Conservation (phyloP, 2,113 vertebrate genomes). For the Tiliqua scincoides region DNA sequence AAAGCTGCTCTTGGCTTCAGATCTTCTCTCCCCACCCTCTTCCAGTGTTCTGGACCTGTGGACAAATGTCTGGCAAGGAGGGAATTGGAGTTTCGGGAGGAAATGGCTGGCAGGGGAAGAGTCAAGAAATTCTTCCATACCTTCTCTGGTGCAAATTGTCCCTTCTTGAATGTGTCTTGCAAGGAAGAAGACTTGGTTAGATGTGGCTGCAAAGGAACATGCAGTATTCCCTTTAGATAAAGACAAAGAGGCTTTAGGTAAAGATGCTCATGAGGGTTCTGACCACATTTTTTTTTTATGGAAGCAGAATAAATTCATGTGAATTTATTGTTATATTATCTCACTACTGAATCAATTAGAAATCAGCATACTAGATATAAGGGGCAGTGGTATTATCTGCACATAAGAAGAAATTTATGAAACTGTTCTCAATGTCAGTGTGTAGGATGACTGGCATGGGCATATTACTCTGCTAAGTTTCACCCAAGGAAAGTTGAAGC, state of each 20-base stretch:
- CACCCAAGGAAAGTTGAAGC: not conserved
- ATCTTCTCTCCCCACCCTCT: too few species aligned
- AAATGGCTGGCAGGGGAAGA: not conserved
- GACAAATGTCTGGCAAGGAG: too few species aligned
- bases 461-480: not conserved
- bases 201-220: not conserved
- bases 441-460: not conserved
- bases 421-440: not conserved
- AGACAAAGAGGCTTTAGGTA: too few species aligned
- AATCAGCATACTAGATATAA: not conserved
- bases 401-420: not conserved
- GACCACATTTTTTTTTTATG: fast-evolving
- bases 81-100: too few species aligned
- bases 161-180: not conserved
- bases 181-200: not conserved
- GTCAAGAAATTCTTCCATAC: not conserved
- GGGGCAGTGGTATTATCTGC: not conserved
- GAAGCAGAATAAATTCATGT: not conserved
- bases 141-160: not conserved
- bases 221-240: not conserved
- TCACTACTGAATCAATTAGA: not conserved
- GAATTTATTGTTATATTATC: not conserved
- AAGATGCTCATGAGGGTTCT: fast-evolving
- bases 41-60: too few species aligned
- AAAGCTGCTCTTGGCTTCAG: too few species aligned